These are phyloP conservation scores for Tipula confusa DNA, from an alignment of 2,888 invertebrate species.

Conservation along the genomic window DNA sequence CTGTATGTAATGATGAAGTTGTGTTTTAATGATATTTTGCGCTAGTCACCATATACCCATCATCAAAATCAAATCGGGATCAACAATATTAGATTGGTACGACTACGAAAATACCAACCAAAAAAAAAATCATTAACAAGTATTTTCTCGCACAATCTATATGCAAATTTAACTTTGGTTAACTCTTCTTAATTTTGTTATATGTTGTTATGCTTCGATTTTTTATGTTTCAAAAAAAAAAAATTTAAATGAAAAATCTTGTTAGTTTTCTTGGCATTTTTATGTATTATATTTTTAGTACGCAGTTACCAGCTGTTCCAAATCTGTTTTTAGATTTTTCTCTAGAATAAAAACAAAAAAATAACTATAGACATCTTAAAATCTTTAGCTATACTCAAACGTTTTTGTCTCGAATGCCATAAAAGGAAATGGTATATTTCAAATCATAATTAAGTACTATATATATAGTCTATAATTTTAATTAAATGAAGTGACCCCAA, in stretches of 20 bases:
- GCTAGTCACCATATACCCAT: not conserved
- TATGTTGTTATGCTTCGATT: not conserved
- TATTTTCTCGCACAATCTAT: not conserved
- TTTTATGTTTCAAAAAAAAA: not conserved
- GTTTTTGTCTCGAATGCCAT: not conserved
- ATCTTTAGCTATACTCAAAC: not conserved
- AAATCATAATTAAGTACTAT: not conserved
- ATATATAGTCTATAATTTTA: not conserved
- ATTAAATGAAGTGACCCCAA: not conserved
- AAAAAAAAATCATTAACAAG: not conserved
- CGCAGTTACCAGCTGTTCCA: not conserved
- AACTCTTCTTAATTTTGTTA: not conserved
- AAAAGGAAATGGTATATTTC: not conserved
- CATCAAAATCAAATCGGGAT: not conserved
- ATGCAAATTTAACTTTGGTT: not conserved
- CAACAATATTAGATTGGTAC: not conserved
- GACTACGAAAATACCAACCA: too few species aligned
- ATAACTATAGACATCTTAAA: not conserved
- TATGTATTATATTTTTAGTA: not conserved
- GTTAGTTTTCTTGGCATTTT: not conserved
- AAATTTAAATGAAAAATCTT: not conserved
- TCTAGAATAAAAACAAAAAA: too few species aligned
- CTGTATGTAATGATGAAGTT: not conserved
- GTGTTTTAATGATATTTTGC: not conserved
- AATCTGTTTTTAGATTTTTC: not conserved